Evolutionary conservation across 64 coral and sea anemone genomes (phyloP), one percentile per base, ranked within the genome.

Genomic region (Cladopsammia gracilis): DNA sequence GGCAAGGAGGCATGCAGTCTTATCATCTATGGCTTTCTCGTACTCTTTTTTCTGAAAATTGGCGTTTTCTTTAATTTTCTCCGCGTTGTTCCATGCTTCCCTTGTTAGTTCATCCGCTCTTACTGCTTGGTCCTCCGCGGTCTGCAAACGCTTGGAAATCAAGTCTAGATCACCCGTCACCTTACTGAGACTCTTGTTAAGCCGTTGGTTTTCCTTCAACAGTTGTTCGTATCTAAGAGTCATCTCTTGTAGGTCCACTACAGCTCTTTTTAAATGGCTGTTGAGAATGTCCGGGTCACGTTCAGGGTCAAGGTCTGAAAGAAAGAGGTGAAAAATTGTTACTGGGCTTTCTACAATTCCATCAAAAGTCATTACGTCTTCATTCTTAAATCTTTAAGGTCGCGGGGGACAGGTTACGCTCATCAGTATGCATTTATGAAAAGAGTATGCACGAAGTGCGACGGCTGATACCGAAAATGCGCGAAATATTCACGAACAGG

Each of bases 181-280:
- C 76, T 97, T 77, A 6, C 90, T 68, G 25, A 97, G 82, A 18
- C 20, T 48, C 42, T 85, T 90, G 10, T 64, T 79, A 10, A 90
- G 92, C 52, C 86, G 78, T 79, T 94, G 95, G 20, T 97, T 94
- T 7, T 72, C 86, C 64, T 97, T 97, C 7, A 96, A 20, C 0
- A 90, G 71, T 58, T 96, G 90, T 18, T 93, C 82, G 22, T 96
- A 88, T 58, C 91, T 86, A 47, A 96, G 86, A 6, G 87, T 90
- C 77, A 96, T 86, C 25, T 96, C 95, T 71, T 96, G 95, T 18
- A 96, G 80, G 56, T 93, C 95, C 20, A 79, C 53, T 19, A 89
- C 85, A 42, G 95, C 89, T 42, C 87, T 57, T 23, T 93, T 96
- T 4, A 97, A 77, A 15, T 94, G 95, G n/a, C 62, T 92, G 64